These are phyloP conservation scores for Eupelmus urozonus DNA, from an alignment of 2,888 invertebrate genomes.

Conservation along the genomic window DNA sequence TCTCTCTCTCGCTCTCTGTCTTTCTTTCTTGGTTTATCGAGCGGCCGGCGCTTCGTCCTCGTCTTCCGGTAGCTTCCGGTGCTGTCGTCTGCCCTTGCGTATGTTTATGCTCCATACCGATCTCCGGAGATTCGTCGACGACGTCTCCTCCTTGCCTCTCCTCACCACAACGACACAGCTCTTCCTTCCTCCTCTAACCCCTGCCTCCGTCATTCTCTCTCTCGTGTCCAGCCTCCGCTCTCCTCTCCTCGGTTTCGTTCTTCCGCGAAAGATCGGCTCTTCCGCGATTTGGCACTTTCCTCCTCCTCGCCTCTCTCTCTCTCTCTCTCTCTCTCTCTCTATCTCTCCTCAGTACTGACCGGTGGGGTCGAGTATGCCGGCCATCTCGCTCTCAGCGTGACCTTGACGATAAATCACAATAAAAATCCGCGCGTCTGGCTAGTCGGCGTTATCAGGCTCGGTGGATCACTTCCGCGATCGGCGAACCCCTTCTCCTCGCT, in stretches of 20 bases:
- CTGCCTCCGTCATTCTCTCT: constrained; percentile 47
- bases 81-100: constrained; percentile 74
- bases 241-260: too few relatives aligned
- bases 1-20: constrained; percentile 31
- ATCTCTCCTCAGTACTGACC: constrained; percentile 69
- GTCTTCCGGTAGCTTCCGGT: constrained; percentile 53
- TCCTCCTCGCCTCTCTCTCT: constrained; percentile 44
- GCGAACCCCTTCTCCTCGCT: constrained; percentile 41
- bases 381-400: constrained; percentile 64
- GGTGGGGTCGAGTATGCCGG: constrained; percentile 71
- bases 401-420: constrained; percentile 28
- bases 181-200: constrained; percentile 18
- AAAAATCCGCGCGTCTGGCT: neutral
- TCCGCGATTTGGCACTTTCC: constrained; percentile 16
- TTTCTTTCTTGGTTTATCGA: constrained; percentile 45
- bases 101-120: constrained; percentile 75
- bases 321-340: neutral
- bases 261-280: constrained; percentile 26
- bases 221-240: constrained; percentile 13
- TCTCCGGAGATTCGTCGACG: constrained; percentile 75
- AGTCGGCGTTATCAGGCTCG: constrained; percentile 16
- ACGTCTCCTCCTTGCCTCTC: constrained; percentile 73
- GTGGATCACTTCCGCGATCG: constrained; percentile 38
- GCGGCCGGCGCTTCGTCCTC: constrained; percentile 50
- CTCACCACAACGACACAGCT: constrained; percentile 57